These are phyloP conservation scores for Hylaeus anthracinus DNA, from an alignment of 1,140 invertebrate species.

Conservation along the genomic window DNA sequence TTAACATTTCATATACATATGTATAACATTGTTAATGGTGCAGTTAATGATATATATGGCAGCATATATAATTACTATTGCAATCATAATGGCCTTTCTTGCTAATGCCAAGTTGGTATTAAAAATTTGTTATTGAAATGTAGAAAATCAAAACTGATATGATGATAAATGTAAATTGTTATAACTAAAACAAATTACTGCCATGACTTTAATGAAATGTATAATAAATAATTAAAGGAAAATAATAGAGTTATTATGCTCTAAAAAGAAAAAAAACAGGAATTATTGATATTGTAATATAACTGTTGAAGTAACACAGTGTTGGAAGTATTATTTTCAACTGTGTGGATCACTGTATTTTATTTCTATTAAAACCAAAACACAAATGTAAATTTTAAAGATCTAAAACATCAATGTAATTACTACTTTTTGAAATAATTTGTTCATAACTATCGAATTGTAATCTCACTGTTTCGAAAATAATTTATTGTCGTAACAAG, in stretches of 20 bases:
- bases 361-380: slow-evolving; percentile 9
- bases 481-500: slow-evolving; percentile 24
- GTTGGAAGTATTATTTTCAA: slow-evolving; percentile 12
- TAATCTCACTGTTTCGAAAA: neutral
- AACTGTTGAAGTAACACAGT: neutral
- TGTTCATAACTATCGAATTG: slow-evolving; percentile 42
- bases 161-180: slow-evolving; percentile 6
- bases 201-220: slow-evolving; percentile 13
- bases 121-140: neutral
- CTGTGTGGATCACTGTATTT: slow-evolving; percentile 2
- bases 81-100: neutral
- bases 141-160: slow-evolving; percentile 1
- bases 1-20: neutral
- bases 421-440: slow-evolving; percentile 24
- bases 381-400: neutral
- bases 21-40: slow-evolving; percentile 10
- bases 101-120: slow-evolving; percentile 5
- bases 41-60: slow-evolving; percentile 7
- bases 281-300: slow-evolving; percentile 15
- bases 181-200: slow-evolving; percentile 19
- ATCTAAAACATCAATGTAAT: neutral
- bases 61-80: neutral
- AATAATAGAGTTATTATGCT: slow-evolving; percentile 4
- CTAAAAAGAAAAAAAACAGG: neutral
- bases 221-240: slow-evolving; percentile 8